Base-by-base conservation (phyloP, 2,888 invertebrate genomes). In the Ligdia adustata region DNA sequence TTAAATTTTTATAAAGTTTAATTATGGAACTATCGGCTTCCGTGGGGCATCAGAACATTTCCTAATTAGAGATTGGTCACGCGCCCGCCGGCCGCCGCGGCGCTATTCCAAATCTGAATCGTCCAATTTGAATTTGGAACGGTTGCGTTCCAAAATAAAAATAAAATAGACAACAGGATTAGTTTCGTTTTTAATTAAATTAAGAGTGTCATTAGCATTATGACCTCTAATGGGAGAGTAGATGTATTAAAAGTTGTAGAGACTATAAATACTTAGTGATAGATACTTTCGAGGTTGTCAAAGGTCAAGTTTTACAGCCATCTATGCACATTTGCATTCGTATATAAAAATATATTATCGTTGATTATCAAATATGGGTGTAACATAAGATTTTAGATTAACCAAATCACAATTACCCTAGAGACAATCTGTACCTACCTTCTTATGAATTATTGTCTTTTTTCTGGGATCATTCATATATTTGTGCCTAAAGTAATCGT, bases 31-130 rank as follows among this genome's bases (percentile, higher is more conserved):
- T 79, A 84, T 85, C 83, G 81, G 88, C 89, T 90, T 87, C 89
- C 83, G 89, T 82, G 75, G 75, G 75, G 48, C 51, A 46, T 35
- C 48, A 41, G 45, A 52, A 82, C 84, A 83, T 84, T 86, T 81
- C 79, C 88, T 87, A 87, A 89, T 90, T 90, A 89, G 83, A 87
- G 84, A 90, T 90, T 90, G 86, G 89, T 81, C 86, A 87, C 88
- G 86, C 88, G 82, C 79, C 74, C 79, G 79, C 74, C 72, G 78
- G 79, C 74, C 70, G 65, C 67, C 55, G 55, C 68, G 65, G 66
- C 64, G 67, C 64, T 74, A 74, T 79, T 81, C 78, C 70, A 72
- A 79, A 82, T 81, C 78, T 70, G 79, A 82, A 81, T 80, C 80
- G 75, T 74, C 76, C 79, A 79, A 84, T 88, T 88, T 83, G 84